Evolutionary conservation across 2,113 vertebrate genomes (phyloP), one percentile per base, ranked within the genome.

Genomic region (Cyanocitta stelleri): DNA sequence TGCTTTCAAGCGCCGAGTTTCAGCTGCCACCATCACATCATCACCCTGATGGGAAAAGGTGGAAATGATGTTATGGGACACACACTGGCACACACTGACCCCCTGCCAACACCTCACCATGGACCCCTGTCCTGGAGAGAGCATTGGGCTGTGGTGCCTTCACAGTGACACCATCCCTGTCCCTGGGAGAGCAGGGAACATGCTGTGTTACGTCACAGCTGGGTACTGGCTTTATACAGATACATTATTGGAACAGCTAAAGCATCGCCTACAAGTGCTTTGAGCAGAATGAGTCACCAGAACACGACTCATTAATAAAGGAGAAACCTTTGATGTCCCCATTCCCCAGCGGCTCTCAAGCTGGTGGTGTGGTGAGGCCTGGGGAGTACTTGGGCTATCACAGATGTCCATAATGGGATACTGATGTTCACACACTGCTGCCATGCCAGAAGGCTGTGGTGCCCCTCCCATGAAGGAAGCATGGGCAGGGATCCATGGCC

Each of bases 321-420:
- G 71, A 79, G 59, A 86, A 76, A 85, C 95, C 93, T 95, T 73
- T 56, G 91, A 76, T 62, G 83, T 64, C 86, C 84, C 86, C 76
- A n/a, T 67, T 87, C 41, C 41, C 41, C 67, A 64, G 30, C 2
- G 0, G 56, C 16, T 33, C 8, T 24, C 1, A 3, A 43, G 58
- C 44, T 10, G 48, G 79, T 29, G 11, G 68, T 2, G 3, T 48
- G 77, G 46, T 2, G 3, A 68, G 69, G 64, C 43, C 73, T 18
- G 56, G 87, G 76, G 35, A 30, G 63, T 3, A 1, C 62, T 10
- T 0, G 3, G 76, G 76, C 79, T 85, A 10, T 85, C 39, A 2
- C 85, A 92, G 23, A 63, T 64, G 74, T 74, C 80, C 7, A 0
- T 29, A n/a, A 48, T 30, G 74, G 66, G 89, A 82, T 7, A 11